phyloP scores from a whole-genome alignment of 2,888 invertebrate genomes.

The Myopa testacea region DNA sequence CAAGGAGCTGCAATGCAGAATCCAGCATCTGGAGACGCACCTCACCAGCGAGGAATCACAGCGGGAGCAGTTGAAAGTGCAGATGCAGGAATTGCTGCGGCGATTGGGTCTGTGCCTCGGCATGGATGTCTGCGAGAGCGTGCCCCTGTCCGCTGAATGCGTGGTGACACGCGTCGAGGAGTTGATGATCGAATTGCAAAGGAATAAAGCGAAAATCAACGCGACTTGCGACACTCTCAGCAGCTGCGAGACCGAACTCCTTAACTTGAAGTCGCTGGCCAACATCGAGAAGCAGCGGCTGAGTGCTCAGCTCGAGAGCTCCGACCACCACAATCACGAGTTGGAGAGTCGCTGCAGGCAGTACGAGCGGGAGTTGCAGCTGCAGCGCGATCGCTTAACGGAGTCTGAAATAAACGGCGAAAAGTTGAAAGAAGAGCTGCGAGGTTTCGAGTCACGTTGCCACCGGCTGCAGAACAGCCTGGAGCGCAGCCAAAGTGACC shows the following conservation, averaged over 20 bases:
- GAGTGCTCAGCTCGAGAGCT: conserved; percentile 73
- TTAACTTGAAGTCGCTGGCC: conserved; percentile 64
- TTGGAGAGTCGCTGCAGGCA: conserved; percentile 81
- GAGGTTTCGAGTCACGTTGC: conserved; percentile 68
- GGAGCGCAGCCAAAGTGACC: conserved; percentile 67
- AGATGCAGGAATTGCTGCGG: conserved; percentile 79
- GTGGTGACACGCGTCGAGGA: conserved; percentile 83
- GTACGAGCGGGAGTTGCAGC: conserved; percentile 79
- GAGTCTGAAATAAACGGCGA: conserved; percentile 80
- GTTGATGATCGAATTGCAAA: conserved; percentile 78
- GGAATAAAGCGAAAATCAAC: conserved; percentile 72
- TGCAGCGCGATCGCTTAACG: conserved; percentile 78
- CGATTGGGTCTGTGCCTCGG: conserved; percentile 80
- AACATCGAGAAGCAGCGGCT: conserved; percentile 78
- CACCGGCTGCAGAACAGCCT: conserved; percentile 66
- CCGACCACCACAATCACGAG: conserved; percentile 74
- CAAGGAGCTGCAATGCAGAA: conserved; percentile 81
- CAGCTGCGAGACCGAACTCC: conserved; percentile 65
- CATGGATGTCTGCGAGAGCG: conserved; percentile 76
- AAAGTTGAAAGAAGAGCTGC: conserved; percentile 66
- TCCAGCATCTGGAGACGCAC: conserved; percentile 79
- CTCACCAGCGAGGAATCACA: conserved; percentile 80
- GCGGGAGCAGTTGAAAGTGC: conserved; percentile 76
- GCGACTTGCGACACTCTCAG: conserved; percentile 69
- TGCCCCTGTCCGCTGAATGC: conserved; percentile 76